These are phyloP conservation scores for Brachionus asplanchnoidis DNA, from an alignment of 1,140 invertebrate genomes.

Conservation along the genomic window DNA sequence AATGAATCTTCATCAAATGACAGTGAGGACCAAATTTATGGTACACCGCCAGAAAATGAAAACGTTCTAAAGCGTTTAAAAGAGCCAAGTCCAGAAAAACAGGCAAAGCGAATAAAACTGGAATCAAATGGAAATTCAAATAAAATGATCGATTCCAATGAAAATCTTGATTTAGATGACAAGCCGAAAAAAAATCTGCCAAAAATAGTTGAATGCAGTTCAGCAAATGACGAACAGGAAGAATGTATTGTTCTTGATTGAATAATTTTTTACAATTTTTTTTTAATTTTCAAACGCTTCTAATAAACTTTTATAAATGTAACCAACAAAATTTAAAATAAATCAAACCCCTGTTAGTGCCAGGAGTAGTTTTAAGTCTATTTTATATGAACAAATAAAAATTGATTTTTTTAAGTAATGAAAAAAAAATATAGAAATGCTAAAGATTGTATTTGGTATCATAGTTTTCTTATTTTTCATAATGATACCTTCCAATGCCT, in stretches of 20 bases:
- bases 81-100: background rate
- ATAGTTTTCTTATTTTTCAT: no score
- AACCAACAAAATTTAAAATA: background rate
- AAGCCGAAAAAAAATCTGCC: background rate
- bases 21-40: background rate
- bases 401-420: background rate
- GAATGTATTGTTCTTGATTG: slow-evolving; percentile 7
- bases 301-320: no score
- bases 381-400: background rate
- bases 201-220: background rate
- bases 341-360: background rate
- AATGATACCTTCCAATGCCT: no score
- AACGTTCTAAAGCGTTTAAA: background rate
- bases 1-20: background rate
- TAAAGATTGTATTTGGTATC: background rate
- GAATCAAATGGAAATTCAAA: background rate
- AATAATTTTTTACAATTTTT: background rate
- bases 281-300: no score
- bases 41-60: background rate
- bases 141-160: background rate
- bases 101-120: background rate
- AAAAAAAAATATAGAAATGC: background rate
- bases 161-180: background rate
- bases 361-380: background rate
- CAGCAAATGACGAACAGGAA: background rate